Percentiles rank a stretch among this genome's conserved stretches.
Conservation (phyloP, 1,140 invertebrate species). For the Hermatobates lingyangjiaoensis region DNA sequence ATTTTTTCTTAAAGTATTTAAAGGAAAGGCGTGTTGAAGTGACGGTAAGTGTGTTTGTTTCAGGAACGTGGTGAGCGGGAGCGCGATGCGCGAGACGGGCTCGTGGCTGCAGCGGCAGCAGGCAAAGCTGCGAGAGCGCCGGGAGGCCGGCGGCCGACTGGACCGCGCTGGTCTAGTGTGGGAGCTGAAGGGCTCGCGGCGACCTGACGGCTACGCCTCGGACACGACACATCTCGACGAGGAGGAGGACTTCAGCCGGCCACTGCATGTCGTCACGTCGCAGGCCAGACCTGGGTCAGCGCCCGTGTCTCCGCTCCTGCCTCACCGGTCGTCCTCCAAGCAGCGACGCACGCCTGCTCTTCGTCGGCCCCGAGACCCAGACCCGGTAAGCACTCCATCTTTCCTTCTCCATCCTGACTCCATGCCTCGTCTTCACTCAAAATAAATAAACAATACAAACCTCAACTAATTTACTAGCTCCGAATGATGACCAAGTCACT, state of each 20-base stretch:
- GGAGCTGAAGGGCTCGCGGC: slow-evolving; percentile 23
- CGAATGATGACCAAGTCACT: too few relatives aligned
- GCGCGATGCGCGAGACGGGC: background rate
- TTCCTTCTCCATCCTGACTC: too few relatives aligned
- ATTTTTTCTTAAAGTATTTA: too few relatives aligned
- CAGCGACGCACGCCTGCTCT: too few relatives aligned
- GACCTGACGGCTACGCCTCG: slow-evolving; percentile 42
- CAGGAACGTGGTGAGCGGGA: slow-evolving; percentile 14
- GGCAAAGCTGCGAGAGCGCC: slow-evolving; percentile 45
- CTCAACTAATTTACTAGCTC: too few relatives aligned
- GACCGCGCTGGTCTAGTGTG: slow-evolving; percentile 46
- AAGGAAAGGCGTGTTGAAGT: background rate
- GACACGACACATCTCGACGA: slow-evolving; percentile 58
- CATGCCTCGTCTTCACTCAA: too few relatives aligned
- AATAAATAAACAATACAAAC: too few relatives aligned
- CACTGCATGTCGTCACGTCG: slow-evolving; percentile 40
- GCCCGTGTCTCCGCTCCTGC: slow-evolving; percentile 34
- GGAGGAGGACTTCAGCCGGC: slow-evolving; percentile 40
- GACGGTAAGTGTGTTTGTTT: background rate
- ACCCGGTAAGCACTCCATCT: background rate
- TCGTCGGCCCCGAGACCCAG: slow-evolving; percentile 24
- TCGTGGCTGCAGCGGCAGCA: slow-evolving; percentile 63
- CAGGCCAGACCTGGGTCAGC: slow-evolving; percentile 27
- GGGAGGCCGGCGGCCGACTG: slow-evolving; percentile 40
- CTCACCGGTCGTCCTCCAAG: slow-evolving; percentile 37